A percentile compares a stretch with the other conserved stretches of the same genome.
These are phyloP conservation scores for Labeo catla DNA, from an alignment of 2,113 vertebrate species.

Conservation along the genomic window DNA sequence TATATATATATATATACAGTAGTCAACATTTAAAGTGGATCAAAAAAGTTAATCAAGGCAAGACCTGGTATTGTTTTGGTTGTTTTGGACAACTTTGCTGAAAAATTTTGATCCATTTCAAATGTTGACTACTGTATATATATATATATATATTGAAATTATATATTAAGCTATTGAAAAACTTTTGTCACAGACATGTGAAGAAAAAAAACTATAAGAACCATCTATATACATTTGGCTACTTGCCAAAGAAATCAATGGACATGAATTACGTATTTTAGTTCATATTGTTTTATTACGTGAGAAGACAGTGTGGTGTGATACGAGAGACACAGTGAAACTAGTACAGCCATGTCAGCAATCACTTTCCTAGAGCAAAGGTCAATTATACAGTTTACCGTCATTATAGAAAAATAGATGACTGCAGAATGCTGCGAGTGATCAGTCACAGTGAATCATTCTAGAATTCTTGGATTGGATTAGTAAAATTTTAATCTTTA, in stretches of 20 bases:
- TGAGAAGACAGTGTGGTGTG: not conserved
- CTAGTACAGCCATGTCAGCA: not conserved
- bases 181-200: no score
- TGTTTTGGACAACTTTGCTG: no score
- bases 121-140: no score
- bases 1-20: no score
- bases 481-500: not conserved
- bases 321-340: conserved; percentile 1
- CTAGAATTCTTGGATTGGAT: not conserved
- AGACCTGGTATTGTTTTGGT: no score
- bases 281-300: conserved; percentile 5
- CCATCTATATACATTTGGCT: not conserved
- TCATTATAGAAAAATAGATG: conserved; percentile 20
- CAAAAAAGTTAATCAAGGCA: no score
- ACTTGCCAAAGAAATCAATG: not conserved
- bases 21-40: no score
- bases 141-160: no score
- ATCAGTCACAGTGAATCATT: conserved; percentile 3
- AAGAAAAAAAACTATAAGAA: no score
- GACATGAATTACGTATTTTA: not conserved
- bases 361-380: not conserved
- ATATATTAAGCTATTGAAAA: no score
- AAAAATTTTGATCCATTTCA: no score
- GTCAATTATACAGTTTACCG: not conserved
- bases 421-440: not conserved